A percentile compares a stretch with the other conserved stretches of the same genome.
These are phyloP conservation scores for Meloe dianella DNA, from an alignment of 2,888 invertebrate genomes.

Conservation along the genomic window DNA sequence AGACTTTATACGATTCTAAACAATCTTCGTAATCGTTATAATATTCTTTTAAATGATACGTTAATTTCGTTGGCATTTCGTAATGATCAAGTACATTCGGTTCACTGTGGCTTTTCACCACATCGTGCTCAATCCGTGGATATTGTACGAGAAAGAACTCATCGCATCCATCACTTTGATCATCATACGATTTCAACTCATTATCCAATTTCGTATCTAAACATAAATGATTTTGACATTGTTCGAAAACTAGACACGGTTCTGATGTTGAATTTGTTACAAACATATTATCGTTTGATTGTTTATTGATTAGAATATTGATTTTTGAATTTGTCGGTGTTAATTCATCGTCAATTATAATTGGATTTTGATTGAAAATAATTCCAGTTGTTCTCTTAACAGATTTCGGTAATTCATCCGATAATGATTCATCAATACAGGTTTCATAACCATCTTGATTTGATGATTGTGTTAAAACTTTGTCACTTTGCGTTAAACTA, in stretches of 20 bases:
- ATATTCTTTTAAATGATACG: constrained; percentile 62
- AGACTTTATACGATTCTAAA: constrained; percentile 62
- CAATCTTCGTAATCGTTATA: constrained; percentile 71
- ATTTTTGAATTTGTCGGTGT: constrained; percentile 52
- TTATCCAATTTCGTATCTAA: constrained; percentile 49
- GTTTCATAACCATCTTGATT: constrained; percentile 66
- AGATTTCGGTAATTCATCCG: constrained; percentile 48
- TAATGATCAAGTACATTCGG: constrained; percentile 50
- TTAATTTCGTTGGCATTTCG: constrained; percentile 33
- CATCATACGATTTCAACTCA: constrained; percentile 49
- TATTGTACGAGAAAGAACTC: constrained; percentile 58
- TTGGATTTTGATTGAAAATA: constrained; percentile 28
- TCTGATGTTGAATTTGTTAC: constrained; percentile 37
- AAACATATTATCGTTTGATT: constrained; percentile 24
- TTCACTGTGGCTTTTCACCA: constrained; percentile 52
- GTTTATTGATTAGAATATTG: constrained; percentile 35
- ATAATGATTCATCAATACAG: constrained; percentile 67
- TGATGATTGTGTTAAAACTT: constrained; percentile 38
- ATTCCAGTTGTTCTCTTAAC: constrained; percentile 13
- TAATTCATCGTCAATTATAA: constrained; percentile 40
- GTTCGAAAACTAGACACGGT: constrained; percentile 42
- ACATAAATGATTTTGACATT: constrained; percentile 45
- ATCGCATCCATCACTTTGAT: constrained; percentile 46
- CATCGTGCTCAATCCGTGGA: constrained; percentile 42
- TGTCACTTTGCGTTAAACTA: constrained; percentile 47